A percentile compares a stretch with the other conserved stretches of the same genome.
Evolutionary conservation across 2,888 invertebrate species (phyloP).

Genomic region (Orchesellides sinensis): DNA sequence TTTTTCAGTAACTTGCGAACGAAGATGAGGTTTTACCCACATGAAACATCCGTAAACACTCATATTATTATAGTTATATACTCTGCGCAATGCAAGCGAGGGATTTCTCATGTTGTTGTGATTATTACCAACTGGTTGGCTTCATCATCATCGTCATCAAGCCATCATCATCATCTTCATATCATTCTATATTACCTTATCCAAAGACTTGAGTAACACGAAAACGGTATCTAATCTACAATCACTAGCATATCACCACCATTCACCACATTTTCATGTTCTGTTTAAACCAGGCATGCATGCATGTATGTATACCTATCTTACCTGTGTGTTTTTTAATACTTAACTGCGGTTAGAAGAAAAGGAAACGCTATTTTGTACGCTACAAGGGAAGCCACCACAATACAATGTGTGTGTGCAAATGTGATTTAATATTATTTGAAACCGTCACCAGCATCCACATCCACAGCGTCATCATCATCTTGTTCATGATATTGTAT

Average conservation of each 20-base stretch:
- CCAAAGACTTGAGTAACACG: not conserved
- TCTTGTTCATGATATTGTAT: not conserved
- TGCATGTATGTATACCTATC: not conserved
- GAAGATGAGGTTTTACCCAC: not conserved
- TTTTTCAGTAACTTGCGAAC: not conserved
- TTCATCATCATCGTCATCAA: not conserved
- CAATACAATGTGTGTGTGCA: not conserved
- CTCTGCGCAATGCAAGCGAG: not conserved
- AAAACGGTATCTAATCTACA: conserved; percentile 1
- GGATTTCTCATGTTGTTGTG: no score
- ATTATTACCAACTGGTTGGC: no score
- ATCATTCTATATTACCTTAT: not conserved
- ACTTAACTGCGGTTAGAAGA: not conserved
- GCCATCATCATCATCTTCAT: not conserved
- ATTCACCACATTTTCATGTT: no score
- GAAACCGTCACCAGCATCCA: not conserved
- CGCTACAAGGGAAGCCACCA: not conserved
- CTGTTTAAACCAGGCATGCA: no score
- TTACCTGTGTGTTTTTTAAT: not conserved
- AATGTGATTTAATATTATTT: conserved; percentile 20
- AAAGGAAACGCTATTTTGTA: not conserved
- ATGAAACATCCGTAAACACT: not conserved
- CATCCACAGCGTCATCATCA: conserved; percentile 3
- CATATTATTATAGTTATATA: no score
- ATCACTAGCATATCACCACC: not conserved